Evolutionary conservation across 2,797 vertebrate genomes (phyloP).

Genomic region (Lithobates pipiens): DNA sequence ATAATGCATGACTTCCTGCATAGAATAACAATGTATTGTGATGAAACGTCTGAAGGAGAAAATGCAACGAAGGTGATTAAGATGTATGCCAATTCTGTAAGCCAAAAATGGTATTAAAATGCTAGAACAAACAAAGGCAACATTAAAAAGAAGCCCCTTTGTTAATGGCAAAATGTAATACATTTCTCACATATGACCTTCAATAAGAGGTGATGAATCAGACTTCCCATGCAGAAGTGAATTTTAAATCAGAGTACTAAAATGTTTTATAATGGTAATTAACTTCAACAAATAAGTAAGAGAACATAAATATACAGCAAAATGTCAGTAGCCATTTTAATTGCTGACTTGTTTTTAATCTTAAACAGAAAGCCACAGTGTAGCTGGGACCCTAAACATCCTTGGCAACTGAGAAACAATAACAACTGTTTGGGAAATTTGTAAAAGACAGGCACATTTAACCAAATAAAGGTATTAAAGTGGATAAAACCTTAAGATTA

Average conservation of each 20-base stretch:
- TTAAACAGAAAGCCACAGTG: no score
- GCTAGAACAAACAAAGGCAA: constrained; percentile 27
- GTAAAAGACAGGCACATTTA: no score
- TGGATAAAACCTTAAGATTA: no score
- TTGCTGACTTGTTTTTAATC: neutral
- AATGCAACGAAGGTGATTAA: constrained; percentile 27
- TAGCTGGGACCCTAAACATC: neutral
- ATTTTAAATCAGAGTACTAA: constrained; percentile 14
- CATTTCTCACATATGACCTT: constrained; percentile 12
- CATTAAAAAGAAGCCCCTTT: neutral
- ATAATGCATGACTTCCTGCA: constrained; percentile 24
- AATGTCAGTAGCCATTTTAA: neutral
- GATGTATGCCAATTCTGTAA: constrained; percentile 19
- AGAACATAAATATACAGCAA: neutral
- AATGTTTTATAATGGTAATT: neutral
- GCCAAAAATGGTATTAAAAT: constrained; percentile 7
- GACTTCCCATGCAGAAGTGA: neutral
- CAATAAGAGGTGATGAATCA: neutral
- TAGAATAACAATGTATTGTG: constrained; percentile 28
- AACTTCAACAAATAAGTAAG: neutral
- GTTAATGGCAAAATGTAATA: constrained; percentile 10
- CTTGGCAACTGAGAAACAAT: no score
- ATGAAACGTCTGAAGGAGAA: constrained; percentile 20
- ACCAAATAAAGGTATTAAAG: no score
- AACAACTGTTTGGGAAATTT: no score